Base-by-base conservation (phyloP, 2,888 invertebrate genomes). In the Coelopa pilipes region DNA sequence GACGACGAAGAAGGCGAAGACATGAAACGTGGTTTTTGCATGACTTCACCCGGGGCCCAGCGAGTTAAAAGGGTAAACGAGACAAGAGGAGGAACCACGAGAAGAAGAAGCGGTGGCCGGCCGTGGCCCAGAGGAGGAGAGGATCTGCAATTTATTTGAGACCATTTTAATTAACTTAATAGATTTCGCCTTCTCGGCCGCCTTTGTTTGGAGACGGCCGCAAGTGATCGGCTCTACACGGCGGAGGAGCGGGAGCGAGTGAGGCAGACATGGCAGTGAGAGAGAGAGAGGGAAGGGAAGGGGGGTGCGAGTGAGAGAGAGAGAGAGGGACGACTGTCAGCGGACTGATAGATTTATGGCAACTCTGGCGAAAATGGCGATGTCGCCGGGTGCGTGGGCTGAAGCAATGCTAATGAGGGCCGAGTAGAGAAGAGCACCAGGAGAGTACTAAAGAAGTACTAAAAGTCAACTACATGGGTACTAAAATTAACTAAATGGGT, bases 91-190 rank as follows among this genome's bases (percentile, higher is more conserved):
- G 34, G 34, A 34, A 34, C 34, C 34, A 47, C 11, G 24, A 15
- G 46, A 11, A 17, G 17, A 7, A 34, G 34, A 34, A 34, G 34
- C 4, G 7, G 34, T 2, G 34, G 34, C 2, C 4, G 19, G 47
- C n/a, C n/a, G 13, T 45, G 34, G 17, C 46, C 24, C n/a, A 49
- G 24, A 46, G 60, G 11, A 47, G 24, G 17, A 57, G 57, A 57
- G 53, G 34, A 53, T 71, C 19, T 34, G 65, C 65, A 65, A 71
- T 71, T 71, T 65, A 71, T 65, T 71, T 46, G 63, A 63, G 65
- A 65, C 71, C 71, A 71, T 71, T 71, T 71, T 71, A 71, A 71
- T 71, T 71, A 71, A 71, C 65, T 71, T 65, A 71, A 63, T 71
- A 71, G 71, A 71, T 71, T 65, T 65, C 19, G 71, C 45, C 10